These are phyloP conservation scores for Osmerus mordax DNA, from an alignment of 2,113 vertebrate genomes.

Conservation along the genomic window DNA sequence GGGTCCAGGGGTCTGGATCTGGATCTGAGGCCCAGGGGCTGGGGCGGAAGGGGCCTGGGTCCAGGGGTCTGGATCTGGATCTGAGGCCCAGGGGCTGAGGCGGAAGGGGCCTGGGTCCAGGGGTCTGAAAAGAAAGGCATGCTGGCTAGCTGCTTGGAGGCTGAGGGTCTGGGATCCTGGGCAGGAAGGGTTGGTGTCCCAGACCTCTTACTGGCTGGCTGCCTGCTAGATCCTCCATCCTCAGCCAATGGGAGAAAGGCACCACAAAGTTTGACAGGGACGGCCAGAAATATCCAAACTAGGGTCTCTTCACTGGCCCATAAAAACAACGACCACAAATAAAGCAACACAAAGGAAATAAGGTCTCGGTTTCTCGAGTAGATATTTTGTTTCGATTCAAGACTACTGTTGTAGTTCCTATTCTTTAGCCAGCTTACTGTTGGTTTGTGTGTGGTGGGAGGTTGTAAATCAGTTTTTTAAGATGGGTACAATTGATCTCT, in stretches of 20 bases:
- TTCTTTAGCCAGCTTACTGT: conserved; percentile 67
- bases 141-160: background rate
- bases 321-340: conserved; percentile 35
- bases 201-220: conserved; percentile 24
- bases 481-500: conserved; percentile 62
- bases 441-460: conserved; percentile 51
- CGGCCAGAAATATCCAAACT: conserved; percentile 35
- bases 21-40: background rate
- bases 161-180: background rate
- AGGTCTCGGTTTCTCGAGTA: conserved; percentile 52
- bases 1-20: background rate
- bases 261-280: conserved; percentile 41
- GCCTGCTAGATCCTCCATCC: conserved; percentile 28
- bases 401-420: conserved; percentile 69
- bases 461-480: conserved; percentile 39
- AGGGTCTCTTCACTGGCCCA: conserved; percentile 26
- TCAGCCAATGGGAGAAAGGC: conserved; percentile 52
- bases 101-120: background rate
- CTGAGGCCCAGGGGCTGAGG: background rate
- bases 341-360: conserved; percentile 30
- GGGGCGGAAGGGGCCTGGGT: background rate
- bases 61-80: background rate
- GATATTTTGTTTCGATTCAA: conserved; percentile 55
- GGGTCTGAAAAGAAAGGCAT: background rate
- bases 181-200: conserved; percentile 3